Conservation (phyloP, 2,888 invertebrate genomes). For the Scaptomyza polygonia region DNA sequence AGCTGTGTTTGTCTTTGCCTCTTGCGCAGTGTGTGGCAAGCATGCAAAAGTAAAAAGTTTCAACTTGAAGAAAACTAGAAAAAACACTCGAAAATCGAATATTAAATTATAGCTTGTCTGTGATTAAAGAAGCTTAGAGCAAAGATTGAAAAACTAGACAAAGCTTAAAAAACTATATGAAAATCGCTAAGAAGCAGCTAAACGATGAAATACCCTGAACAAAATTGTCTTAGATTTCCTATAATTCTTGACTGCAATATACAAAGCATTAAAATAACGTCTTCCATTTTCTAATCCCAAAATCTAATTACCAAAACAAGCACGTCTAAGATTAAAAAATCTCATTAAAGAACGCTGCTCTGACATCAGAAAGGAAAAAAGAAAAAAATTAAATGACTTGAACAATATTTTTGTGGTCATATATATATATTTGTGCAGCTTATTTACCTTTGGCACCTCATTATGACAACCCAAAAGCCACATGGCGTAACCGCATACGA, state of each 20-base stretch:
- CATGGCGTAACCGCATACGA: slow-evolving; percentile 60
- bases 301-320: slow-evolving; percentile 44
- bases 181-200: neutral
- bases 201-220: slow-evolving; percentile 2
- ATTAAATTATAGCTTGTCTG: slow-evolving; percentile 11
- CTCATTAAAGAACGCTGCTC: slow-evolving; percentile 65
- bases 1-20: slow-evolving; percentile 64
- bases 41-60: slow-evolving; percentile 10
- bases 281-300: slow-evolving; percentile 1
- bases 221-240: too few species aligned
- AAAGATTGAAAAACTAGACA: neutral
- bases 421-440: slow-evolving; percentile 43
- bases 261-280: too few species aligned
- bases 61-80: slow-evolving; percentile 9
- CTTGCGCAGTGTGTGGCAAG: slow-evolving; percentile 23
- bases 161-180: neutral
- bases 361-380: slow-evolving; percentile 9
- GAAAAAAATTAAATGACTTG: slow-evolving; percentile 21
- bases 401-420: slow-evolving; percentile 20
- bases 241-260: too few species aligned
- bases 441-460: slow-evolving; percentile 79
- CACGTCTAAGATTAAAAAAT: slow-evolving; percentile 53
- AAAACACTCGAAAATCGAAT: slow-evolving; percentile 32
- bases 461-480: slow-evolving; percentile 73
- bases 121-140: slow-evolving; percentile 1